Base-by-base conservation (phyloP, 2,113 vertebrate species). In the Capreolus pygargus region DNA sequence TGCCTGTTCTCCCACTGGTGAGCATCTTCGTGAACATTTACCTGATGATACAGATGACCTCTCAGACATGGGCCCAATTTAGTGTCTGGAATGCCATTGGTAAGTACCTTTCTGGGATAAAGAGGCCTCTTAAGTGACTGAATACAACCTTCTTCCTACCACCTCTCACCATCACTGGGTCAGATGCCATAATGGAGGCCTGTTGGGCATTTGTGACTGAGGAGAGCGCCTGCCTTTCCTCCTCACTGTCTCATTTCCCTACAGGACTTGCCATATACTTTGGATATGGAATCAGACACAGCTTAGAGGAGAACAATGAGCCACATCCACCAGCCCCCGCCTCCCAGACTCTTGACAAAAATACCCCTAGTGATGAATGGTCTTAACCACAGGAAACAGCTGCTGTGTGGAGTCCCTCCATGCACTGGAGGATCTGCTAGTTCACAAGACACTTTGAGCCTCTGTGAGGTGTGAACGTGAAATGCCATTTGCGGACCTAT, bases 241-340 rank as follows among this genome's bases (percentile, higher is more conserved):
- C 15, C 30, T 64, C 61, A 64, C 61, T 17, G 30, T 64, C 61
- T 64, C 30, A 64, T 64, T 1, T 64, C 61, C 61, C 30, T 8
- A 64, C 61, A 99, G 99, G 99, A 79, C 99, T 99, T 43, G 4
- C 74, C 27, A 99, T 99, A 95, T 99, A 99, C 98, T 64, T 33
- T 64, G 61, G 30, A 33, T 64, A 33, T 5, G 30, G 14, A 3
- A 64, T 64, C 61, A 0, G 3, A 64, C 61, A 64, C 28, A 64
- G 28, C 61, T 7, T 64, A 6, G 7, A 64, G 61, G 15, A 64
- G 61, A 64, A 64, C 30, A 33, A n/a, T 15, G 61, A 64, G 61
- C 61, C 14, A 64, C 0, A 33, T 30, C 30, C 61, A 17, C 30
- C 61, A n/a, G 61, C 61, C 61, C 33, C 30, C 1, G 0, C 15